These are phyloP conservation scores for Sycophila texana DNA, from an alignment of 2,888 invertebrate species.

Conservation along the genomic window DNA sequence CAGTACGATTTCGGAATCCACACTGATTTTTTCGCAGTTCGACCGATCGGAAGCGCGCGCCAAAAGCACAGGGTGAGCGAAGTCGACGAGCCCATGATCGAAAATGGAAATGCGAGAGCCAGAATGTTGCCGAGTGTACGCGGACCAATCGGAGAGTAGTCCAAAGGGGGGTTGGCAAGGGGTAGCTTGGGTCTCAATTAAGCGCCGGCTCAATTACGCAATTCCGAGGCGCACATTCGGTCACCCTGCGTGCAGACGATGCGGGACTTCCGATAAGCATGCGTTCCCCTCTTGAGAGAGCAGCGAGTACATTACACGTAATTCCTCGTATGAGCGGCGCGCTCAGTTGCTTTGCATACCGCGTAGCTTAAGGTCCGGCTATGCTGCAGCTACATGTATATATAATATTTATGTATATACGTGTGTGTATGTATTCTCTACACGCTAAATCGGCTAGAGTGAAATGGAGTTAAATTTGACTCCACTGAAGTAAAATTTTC, in stretches of 20 bases:
- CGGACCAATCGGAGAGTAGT: neutral
- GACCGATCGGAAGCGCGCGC: neutral
- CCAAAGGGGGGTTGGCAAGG: no score
- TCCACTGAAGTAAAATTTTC: no score
- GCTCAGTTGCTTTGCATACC: slow-evolving; percentile 35
- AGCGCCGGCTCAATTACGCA: slow-evolving; percentile 49
- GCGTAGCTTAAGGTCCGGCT: neutral
- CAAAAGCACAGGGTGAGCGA: slow-evolving; percentile 7
- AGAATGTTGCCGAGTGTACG: neutral
- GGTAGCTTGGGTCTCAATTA: slow-evolving; percentile 24
- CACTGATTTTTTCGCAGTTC: no score
- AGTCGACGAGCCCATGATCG: neutral
- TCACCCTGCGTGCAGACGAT: slow-evolving; percentile 41
- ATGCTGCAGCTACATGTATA: neutral
- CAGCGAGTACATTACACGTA: slow-evolving; percentile 13
- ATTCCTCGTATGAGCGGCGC: slow-evolving; percentile 33
- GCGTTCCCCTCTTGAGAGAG: slow-evolving; percentile 29
- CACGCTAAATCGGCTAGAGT: no score
- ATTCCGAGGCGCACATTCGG: slow-evolving; percentile 52
- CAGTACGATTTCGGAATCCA: no score
- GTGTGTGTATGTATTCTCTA: no score
- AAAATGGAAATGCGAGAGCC: slow-evolving; percentile 5
- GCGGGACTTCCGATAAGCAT: slow-evolving; percentile 56
- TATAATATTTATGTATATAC: no score
- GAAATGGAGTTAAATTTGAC: no score